Evolutionary conservation across 2,888 invertebrate species (phyloP).

Genomic region (Metalampra italica): DNA sequence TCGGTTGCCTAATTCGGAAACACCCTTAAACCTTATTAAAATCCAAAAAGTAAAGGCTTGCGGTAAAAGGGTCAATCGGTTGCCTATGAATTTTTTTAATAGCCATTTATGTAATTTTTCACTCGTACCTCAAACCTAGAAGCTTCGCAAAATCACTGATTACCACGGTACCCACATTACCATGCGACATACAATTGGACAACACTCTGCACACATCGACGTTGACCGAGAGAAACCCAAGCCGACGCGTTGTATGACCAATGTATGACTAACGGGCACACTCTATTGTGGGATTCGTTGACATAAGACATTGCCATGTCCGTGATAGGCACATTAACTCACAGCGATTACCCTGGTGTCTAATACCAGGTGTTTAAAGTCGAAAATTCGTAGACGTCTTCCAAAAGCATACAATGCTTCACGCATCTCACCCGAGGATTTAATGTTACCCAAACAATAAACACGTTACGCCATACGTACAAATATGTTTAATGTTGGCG

Average conservation of each 20-base stretch:
- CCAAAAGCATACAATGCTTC: background rate
- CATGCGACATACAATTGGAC: no score
- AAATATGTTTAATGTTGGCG: background rate
- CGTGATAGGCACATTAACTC: conserved; percentile 1
- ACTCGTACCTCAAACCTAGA: no score
- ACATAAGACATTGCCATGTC: conserved; percentile 10
- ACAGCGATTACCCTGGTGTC: background rate
- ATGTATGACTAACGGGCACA: conserved; percentile 16
- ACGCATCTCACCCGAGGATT: background rate
- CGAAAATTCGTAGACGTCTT: background rate
- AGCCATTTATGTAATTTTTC: no score
- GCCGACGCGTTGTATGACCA: conserved; percentile 13
- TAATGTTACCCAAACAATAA: conserved; percentile 5
- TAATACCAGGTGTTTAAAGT: conserved; percentile 2
- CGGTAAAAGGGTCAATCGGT: no score
- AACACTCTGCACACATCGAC: no score
- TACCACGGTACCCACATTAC: no score
- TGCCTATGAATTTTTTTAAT: no score
- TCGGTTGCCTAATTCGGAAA: no score
- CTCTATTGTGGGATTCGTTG: conserved; percentile 20
- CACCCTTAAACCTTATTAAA: no score
- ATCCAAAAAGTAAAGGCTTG: no score
- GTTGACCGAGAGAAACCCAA: conserved; percentile 17
- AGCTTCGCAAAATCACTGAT: no score
- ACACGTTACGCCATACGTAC: conserved; percentile 3